phyloP scores from a whole-genome alignment of 2,797 vertebrate species.

The Lagocephalus sceleratus region DNA sequence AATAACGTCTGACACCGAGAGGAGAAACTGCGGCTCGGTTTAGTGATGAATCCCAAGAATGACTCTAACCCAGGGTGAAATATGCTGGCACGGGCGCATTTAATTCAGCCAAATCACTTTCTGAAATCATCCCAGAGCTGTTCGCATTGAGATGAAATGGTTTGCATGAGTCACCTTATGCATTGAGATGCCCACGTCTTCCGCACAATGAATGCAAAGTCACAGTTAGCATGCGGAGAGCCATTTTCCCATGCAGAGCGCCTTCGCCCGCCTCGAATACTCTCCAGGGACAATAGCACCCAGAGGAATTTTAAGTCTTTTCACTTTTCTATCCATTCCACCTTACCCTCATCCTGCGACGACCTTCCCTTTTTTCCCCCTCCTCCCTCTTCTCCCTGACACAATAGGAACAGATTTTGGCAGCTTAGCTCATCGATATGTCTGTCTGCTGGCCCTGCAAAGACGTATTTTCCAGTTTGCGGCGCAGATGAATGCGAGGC shows the following conservation, averaged over 20 bases:
- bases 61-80: slow-evolving; percentile 12
- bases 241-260: slow-evolving; percentile 59
- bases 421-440: slow-evolving; percentile 40
- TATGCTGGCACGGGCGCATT: slow-evolving; percentile 14
- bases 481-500: slow-evolving; percentile 42
- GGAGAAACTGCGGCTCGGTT: slow-evolving; percentile 2
- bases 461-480: slow-evolving; percentile 45
- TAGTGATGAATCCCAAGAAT: slow-evolving; percentile 6
- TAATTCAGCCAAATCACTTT: slow-evolving; percentile 33
- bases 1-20: slow-evolving; percentile 7
- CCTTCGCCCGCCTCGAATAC: slow-evolving; percentile 54
- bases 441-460: slow-evolving; percentile 51
- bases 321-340: slow-evolving; percentile 14
- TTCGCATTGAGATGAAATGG: slow-evolving; percentile 44
- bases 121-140: slow-evolving; percentile 39
- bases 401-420: slow-evolving; percentile 54
- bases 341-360: slow-evolving; percentile 38
- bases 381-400: slow-evolving; percentile 14
- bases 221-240: slow-evolving; percentile 65
- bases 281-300: slow-evolving; percentile 61
- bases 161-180: slow-evolving; percentile 57
- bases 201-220: slow-evolving; percentile 66
- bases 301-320: slow-evolving; percentile 53
- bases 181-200: slow-evolving; percentile 56
- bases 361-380: slow-evolving; percentile 24